Base-by-base conservation (phyloP, 2,113 vertebrate genomes). In the Pycnonotus jocosus region DNA sequence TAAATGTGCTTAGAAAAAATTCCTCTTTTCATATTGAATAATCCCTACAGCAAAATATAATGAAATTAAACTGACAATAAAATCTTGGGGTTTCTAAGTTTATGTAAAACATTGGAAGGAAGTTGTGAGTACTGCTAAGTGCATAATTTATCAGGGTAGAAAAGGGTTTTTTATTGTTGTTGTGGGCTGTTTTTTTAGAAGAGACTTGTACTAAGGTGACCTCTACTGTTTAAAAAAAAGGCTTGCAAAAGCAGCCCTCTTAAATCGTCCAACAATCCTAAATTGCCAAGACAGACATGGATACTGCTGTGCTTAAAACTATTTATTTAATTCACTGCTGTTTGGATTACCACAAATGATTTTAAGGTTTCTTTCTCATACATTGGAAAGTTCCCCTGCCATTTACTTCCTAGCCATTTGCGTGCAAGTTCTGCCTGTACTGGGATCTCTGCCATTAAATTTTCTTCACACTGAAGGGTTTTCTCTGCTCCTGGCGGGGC, bases 131-230 rank as follows among this genome's bases (percentile, higher is more conserved):
- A 89, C 79, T 95, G 95, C 83, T 83, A 97, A 95, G 93, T 62
- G 68, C 78, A 86, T 92, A 90, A 96, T 97, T 95, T 94, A 91
- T 97, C 83, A 76, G 74, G 79, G 62, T 76, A 95, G 85, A 96
- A 96, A 94, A 89, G 51, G 58, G 24, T 10, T 62, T 82, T 95
- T 94, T 94, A 78, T 93, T 92, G 51, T 89, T 93, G 81, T 91
- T 91, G 61, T 90, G 40, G 24, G 48, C 27, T 91, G 56, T 66
- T 94, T 92, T 95, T 92, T 92, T 3, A 81, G 44, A 97, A 96
- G 96, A 97, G 96, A 93, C 95, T 97, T 97, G 95, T 97, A 97
- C 97, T 98, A 98, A 98, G 98, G 98, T 98, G 98, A 98, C 97
- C 97, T 98, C 97, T 98, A 93, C 97, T 97, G 97, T 98, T 97